These are phyloP conservation scores for Drosophila kepulauana DNA, from an alignment of 1,140 invertebrate genomes.

Conservation along the genomic window DNA sequence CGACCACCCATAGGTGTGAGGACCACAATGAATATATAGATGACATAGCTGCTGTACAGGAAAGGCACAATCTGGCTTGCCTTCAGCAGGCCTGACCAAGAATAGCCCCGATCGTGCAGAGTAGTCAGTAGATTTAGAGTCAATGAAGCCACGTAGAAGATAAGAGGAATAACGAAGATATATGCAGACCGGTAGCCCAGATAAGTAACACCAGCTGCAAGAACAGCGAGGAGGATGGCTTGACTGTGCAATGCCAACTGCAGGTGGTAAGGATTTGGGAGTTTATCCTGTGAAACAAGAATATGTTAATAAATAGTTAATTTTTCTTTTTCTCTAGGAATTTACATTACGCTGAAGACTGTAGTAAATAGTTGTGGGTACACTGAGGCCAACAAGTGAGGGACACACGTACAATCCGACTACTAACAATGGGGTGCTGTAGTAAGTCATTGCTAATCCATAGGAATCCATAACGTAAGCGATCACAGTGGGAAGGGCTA, in stretches of 20 bases:
- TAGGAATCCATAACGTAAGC: slow-evolving; percentile 81
- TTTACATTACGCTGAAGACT: slow-evolving; percentile 29
- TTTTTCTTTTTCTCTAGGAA: background rate
- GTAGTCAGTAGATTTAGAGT: slow-evolving; percentile 60
- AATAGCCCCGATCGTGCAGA: slow-evolving; percentile 85
- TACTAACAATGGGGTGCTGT: slow-evolving; percentile 87
- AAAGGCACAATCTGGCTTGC: slow-evolving; percentile 76
- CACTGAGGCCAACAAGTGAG: slow-evolving; percentile 45
- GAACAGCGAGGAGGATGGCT: slow-evolving; percentile 52
- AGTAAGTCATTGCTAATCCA: slow-evolving; percentile 88
- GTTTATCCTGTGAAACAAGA: slow-evolving; percentile 39
- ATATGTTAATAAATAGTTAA: background rate
- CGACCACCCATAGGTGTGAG: slow-evolving; percentile 89
- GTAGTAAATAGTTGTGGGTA: slow-evolving; percentile 79
- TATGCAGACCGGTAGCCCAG: slow-evolving; percentile 61
- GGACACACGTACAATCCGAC: slow-evolving; percentile 86
- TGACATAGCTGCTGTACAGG: slow-evolving; percentile 87
- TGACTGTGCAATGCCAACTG: slow-evolving; percentile 67
- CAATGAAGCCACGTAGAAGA: slow-evolving; percentile 62
- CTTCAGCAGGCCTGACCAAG: slow-evolving; percentile 87
- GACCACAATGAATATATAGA: slow-evolving; percentile 88
- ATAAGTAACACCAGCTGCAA: slow-evolving; percentile 39
- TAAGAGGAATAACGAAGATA: slow-evolving; percentile 57
- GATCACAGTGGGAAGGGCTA: slow-evolving; percentile 85
- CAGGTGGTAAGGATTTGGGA: slow-evolving; percentile 37